Percentiles rank a stretch among this genome's conserved stretches.
These are phyloP conservation scores for Sebastes nivosus DNA, from an alignment of 2,797 vertebrate species.

Conservation along the genomic window DNA sequence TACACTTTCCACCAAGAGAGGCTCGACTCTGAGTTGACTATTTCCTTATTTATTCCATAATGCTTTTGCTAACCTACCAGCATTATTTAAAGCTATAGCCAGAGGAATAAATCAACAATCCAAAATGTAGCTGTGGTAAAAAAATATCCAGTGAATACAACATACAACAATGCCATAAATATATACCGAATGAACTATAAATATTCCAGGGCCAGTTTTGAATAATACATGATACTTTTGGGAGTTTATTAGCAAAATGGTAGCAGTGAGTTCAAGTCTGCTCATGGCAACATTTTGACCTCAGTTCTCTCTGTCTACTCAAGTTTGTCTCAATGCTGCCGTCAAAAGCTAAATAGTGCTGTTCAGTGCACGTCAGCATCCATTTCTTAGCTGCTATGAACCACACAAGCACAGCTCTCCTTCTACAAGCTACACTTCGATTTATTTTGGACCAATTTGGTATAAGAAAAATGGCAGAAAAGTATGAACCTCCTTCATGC, in stretches of 20 bases:
- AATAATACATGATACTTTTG: conserved; percentile 8
- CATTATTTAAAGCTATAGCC: background rate
- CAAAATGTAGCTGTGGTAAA: background rate
- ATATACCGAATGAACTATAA: background rate
- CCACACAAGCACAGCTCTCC: background rate
- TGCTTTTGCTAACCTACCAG: background rate
- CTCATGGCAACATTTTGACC: background rate
- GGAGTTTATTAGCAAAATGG: conserved; percentile 13
- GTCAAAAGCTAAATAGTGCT: background rate
- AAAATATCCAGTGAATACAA: background rate
- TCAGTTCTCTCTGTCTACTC: background rate
- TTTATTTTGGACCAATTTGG: background rate
- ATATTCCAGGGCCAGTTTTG: background rate
- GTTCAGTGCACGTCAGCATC: background rate
- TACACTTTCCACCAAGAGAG: background rate
- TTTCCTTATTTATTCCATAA: background rate
- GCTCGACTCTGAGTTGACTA: background rate
- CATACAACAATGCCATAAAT: background rate
- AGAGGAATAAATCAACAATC: background rate
- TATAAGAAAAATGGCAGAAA: background rate
- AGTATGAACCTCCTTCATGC: background rate
- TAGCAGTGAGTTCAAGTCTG: background rate
- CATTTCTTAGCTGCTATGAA: background rate
- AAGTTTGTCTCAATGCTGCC: background rate
- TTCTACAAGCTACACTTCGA: background rate